Percentiles rank a stretch among this genome's conserved stretches.
phyloP scores from a whole-genome alignment of 2,888 invertebrate species.

The Conus canariensis region DNA sequence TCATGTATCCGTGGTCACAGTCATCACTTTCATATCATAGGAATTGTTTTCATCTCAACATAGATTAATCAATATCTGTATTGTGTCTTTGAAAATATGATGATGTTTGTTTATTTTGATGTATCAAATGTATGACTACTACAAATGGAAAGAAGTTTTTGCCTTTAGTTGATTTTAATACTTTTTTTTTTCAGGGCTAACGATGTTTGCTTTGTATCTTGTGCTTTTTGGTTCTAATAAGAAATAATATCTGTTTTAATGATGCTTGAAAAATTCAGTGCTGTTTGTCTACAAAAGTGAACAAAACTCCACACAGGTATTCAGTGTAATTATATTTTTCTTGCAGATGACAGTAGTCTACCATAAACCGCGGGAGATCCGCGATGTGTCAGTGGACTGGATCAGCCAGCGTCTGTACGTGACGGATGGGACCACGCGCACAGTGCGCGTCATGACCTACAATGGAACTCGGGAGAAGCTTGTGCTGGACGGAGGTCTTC shows the following conservation, averaged over 20 bases:
- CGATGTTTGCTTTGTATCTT: neutral
- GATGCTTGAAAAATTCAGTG: too few species aligned
- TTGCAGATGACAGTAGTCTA: neutral
- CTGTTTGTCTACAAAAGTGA: too few species aligned
- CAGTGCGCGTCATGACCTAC: constrained; percentile 87
- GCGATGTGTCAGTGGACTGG: constrained; percentile 97
- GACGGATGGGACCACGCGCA: constrained; percentile 88
- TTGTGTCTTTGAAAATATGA: too few species aligned
- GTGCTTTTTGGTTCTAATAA: neutral
- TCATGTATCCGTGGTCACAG: neutral
- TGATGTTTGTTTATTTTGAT: too few species aligned
- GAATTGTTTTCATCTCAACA: too few species aligned
- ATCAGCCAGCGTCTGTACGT: constrained; percentile 86
- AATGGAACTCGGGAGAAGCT: constrained; percentile 88
- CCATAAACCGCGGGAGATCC: constrained; percentile 78
- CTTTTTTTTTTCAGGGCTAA: neutral
- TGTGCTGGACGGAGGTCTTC: constrained; percentile 84
- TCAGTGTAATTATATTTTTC: too few species aligned
- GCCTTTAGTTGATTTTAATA: neutral
- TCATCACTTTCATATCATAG: too few species aligned
- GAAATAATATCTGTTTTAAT: too few species aligned
- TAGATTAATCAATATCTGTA: too few species aligned
- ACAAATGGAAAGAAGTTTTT: neutral
- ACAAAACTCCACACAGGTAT: too few species aligned
- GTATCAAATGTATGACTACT: neutral